phyloP scores from a whole-genome alignment of 2,797 vertebrate genomes.

The Gymnodraco acuticeps region DNA sequence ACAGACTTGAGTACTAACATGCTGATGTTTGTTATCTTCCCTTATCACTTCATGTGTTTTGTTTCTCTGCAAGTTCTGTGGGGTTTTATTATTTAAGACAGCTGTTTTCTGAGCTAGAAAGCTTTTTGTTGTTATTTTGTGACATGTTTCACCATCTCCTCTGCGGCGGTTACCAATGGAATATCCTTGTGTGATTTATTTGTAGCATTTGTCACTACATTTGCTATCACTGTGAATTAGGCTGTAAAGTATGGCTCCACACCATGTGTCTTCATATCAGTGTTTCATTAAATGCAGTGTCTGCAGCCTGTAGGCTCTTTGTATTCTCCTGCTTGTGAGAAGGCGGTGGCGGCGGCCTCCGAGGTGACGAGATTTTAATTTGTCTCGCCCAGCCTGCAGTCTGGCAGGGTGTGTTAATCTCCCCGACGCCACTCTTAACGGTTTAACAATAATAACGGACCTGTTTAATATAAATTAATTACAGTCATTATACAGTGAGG shows the following conservation, averaged over 20 bases:
- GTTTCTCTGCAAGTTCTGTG: not conserved
- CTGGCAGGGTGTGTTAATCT: conserved; percentile 69
- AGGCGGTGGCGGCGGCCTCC: conserved; percentile 23
- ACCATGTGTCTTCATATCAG: not conserved
- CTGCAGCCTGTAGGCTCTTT: conserved; percentile 20
- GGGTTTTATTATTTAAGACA: not conserved
- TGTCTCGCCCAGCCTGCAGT: conserved; percentile 57
- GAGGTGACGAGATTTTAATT: conserved; percentile 69
- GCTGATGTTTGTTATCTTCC: not conserved
- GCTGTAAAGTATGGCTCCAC: not conserved
- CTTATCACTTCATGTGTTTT: not conserved
- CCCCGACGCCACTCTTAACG: conserved; percentile 66
- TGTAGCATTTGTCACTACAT: not conserved
- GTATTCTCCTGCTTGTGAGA: conserved; percentile 18
- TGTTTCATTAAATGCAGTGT: not conserved
- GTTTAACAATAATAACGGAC: conserved; percentile 77
- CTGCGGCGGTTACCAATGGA: not conserved
- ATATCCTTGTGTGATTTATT: not conserved
- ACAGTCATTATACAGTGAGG: conserved; percentile 68
- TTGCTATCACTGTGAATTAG: not conserved
- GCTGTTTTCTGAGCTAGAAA: not conserved
- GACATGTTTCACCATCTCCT: conserved; percentile 2
- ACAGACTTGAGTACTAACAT: not conserved
- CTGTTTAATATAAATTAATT: conserved; percentile 81
- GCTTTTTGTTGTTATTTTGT: conserved; percentile 13